Conservation (phyloP, 1,140 invertebrate species). For the Bombus difficillimus region DNA sequence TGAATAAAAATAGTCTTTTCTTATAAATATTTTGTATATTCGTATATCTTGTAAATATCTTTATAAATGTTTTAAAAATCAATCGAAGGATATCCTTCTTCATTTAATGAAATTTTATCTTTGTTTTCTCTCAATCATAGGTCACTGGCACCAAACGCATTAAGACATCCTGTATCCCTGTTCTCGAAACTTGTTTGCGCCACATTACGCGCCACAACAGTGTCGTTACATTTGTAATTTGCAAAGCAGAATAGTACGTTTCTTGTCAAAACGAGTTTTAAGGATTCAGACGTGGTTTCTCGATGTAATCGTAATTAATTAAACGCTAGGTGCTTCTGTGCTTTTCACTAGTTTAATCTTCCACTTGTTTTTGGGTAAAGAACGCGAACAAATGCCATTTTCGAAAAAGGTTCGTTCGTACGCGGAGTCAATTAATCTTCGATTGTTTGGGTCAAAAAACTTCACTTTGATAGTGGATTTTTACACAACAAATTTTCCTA, state of each 20-base stretch:
- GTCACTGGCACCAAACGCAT: background rate
- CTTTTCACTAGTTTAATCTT: background rate
- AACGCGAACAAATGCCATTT: background rate
- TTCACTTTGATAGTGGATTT: background rate
- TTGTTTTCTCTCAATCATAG: background rate
- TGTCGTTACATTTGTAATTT: conserved; percentile 21
- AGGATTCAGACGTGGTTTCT: background rate
- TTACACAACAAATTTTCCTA: background rate
- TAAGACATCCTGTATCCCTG: conserved; percentile 12
- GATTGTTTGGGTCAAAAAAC: too few species aligned
- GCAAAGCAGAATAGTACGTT: background rate
- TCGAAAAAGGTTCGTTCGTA: too few species aligned
- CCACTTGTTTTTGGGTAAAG: background rate
- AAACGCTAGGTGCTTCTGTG: background rate
- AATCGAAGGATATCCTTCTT: background rate
- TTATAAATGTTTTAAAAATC: too few species aligned
- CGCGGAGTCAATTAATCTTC: conserved; percentile 12
- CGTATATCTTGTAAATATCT: too few species aligned
- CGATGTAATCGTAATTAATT: conserved; percentile 15
- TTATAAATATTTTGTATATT: too few species aligned
- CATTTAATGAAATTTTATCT: background rate
- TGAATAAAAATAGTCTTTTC: too few species aligned
- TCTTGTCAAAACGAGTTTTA: background rate
- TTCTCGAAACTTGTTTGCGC: conserved; percentile 6
- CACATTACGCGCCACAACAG: background rate